Conservation (phyloP, 2,888 invertebrate genomes). For the Ectemnius cavifrons region DNA sequence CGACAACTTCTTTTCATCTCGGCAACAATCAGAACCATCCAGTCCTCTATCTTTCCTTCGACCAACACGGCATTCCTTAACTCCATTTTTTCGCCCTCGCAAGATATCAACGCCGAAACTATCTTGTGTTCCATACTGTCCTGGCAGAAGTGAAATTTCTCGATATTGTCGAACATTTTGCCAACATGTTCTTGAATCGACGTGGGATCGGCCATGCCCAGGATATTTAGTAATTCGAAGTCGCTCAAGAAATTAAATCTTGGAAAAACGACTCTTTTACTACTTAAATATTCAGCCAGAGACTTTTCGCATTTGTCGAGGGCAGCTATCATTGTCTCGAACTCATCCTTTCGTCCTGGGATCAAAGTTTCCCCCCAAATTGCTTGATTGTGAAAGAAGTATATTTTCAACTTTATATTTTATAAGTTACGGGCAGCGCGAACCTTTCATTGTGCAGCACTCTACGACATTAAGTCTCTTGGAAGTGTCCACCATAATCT, state of each 20-base stretch:
- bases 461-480: constrained; percentile 89
- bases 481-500: constrained; percentile 91
- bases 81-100: constrained; percentile 93
- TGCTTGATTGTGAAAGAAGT: too few relatives aligned
- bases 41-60: constrained; percentile 92
- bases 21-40: constrained; percentile 91
- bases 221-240: constrained; percentile 92
- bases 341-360: constrained; percentile 86
- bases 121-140: constrained; percentile 84
- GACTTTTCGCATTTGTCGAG: constrained; percentile 95
- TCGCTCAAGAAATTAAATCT: constrained; percentile 97
- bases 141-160: constrained; percentile 84
- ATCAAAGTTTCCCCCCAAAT: background rate
- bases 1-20: constrained; percentile 93
- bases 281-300: constrained; percentile 92
- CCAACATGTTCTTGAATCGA: constrained; percentile 96
- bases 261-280: constrained; percentile 92
- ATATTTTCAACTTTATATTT: too few relatives aligned
- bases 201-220: constrained; percentile 90
- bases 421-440: too few relatives aligned
- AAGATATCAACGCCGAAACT: constrained; percentile 91
- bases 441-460: constrained; percentile 84
- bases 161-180: constrained; percentile 97
- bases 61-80: constrained; percentile 86
- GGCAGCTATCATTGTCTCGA: constrained; percentile 85